Evolutionary conservation across 2,797 vertebrate species (phyloP), one percentile per base, ranked within the genome.

Genomic region (Odontamblyopus rebecca): DNA sequence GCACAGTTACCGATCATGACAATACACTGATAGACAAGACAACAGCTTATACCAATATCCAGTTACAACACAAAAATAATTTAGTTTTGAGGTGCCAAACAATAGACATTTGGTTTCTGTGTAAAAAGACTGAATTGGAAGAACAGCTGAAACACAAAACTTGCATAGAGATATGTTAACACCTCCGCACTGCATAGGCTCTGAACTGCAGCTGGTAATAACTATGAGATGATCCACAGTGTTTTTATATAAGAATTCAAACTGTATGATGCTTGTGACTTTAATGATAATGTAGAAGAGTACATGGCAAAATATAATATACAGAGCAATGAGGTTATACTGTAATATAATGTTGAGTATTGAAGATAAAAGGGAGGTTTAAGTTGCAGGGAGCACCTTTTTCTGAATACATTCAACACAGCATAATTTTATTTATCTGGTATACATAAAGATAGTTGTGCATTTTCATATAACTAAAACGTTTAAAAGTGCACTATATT

Each of bases 361-460:
- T 77, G 75, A 89, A 79, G 78, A 71, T 83, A 68, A 73, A 61
- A 63, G 74, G 65, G 63, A 84, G 71, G 75, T 70, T 85, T 80
- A 76, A 77, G 85, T 77, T 78, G 82, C 79, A 82, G 73, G 68
- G 79, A 93, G 90, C 92, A 92, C 90, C 90, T 76, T 79, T 61
- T 50, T 72, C 67, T 79, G 54, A 61, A 26, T 87, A 90, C 89
- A 90, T 93, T 89, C 87, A 81, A 73, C 68, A 62, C 74, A 72
- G 76, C 68, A 72, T 61, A 60, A 3, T 67, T 19, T 27, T 65
- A 16, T 26, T 50, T 50, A 56, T 6, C 76, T 19, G 1, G 23
- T 68, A 26, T 32, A 48, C 19, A 68, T 51, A 50, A n/a, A 69
- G 74, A 70, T 41, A 5, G 54, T 19, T 61, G 54, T 70, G 5